These are phyloP conservation scores for Danaus chrysippus DNA, from an alignment of 2,888 invertebrate genomes.

Conservation along the genomic window DNA sequence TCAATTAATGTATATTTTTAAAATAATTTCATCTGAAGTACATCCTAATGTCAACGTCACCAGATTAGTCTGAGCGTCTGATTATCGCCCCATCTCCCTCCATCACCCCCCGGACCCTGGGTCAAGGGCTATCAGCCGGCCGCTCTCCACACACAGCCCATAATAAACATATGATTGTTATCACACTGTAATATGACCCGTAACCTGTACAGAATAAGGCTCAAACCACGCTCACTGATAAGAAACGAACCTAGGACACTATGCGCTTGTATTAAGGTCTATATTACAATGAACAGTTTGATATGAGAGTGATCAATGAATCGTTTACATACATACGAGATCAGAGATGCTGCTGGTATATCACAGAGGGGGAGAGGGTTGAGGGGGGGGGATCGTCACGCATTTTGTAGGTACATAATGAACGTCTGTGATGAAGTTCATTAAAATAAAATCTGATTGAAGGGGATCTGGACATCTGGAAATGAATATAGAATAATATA, in stretches of 20 bases:
- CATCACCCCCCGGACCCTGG: slow-evolving; percentile 31
- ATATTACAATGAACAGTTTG: slow-evolving; percentile 27
- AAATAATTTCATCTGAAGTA: slow-evolving; percentile 9
- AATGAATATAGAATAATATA: too few species aligned
- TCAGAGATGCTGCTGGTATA: not conserved
- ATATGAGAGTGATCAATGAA: slow-evolving; percentile 29
- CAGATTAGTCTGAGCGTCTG: slow-evolving; percentile 15
- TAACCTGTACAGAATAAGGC: not conserved
- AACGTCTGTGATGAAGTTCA: too few species aligned
- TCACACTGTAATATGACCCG: slow-evolving; percentile 13
- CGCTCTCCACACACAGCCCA: slow-evolving; percentile 19
- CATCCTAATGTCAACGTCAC: slow-evolving; percentile 22
- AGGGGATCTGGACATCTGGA: too few species aligned
- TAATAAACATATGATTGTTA: slow-evolving; percentile 1
- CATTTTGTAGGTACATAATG: too few species aligned
- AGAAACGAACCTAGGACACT: slow-evolving; percentile 17
- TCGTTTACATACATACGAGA: slow-evolving; percentile 10
- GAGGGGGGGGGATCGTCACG: too few species aligned
- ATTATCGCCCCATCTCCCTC: slow-evolving; percentile 18
- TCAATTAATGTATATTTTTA: too few species aligned
- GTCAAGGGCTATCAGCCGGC: slow-evolving; percentile 32
- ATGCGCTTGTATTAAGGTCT: slow-evolving; percentile 24
- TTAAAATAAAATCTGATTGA: too few species aligned
- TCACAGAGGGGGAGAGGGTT: slow-evolving; percentile 5
- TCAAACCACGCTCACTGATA: not conserved